Evolutionary conservation across 2,888 invertebrate genomes (phyloP).

Genomic region (Lochmaea capreae): DNA sequence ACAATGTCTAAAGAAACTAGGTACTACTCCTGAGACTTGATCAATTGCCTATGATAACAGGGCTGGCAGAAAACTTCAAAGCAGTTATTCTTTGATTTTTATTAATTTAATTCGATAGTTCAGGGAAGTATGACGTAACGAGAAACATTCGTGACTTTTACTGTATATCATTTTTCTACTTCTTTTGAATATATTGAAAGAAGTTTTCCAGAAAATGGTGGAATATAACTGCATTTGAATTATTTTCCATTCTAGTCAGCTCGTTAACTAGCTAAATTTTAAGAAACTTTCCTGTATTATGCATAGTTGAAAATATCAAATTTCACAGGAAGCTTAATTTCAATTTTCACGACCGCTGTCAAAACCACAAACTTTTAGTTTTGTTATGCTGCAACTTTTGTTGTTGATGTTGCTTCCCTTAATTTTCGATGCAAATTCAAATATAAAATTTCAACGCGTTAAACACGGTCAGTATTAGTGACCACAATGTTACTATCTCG

Average conservation of each 20-base stretch:
- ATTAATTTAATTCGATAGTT: too few species aligned
- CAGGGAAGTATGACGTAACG: too few species aligned
- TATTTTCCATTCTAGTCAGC: neutral
- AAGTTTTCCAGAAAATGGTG: neutral
- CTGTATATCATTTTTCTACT: too few species aligned
- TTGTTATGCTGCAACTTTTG: conserved; percentile 18
- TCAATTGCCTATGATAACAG: too few species aligned
- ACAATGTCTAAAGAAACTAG: too few species aligned
- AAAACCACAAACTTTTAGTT: conserved; percentile 26
- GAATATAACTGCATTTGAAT: neutral
- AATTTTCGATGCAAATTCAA: neutral
- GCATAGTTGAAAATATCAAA: conserved; percentile 22
- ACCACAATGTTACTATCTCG: too few species aligned
- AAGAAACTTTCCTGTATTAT: conserved; percentile 6
- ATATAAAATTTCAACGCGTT: neutral
- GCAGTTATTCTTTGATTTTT: too few species aligned
- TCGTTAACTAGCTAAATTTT: neutral
- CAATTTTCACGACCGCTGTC: conserved; percentile 24
- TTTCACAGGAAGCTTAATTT: conserved; percentile 32
- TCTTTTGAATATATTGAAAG: neutral
- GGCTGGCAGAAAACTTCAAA: too few species aligned
- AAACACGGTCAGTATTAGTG: too few species aligned
- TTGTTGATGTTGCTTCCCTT: conserved; percentile 3
- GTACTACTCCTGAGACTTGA: too few species aligned
- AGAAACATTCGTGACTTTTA: too few species aligned